phyloP scores from a whole-genome alignment of 2,113 vertebrate species.

The Pholis gunnellus region DNA sequence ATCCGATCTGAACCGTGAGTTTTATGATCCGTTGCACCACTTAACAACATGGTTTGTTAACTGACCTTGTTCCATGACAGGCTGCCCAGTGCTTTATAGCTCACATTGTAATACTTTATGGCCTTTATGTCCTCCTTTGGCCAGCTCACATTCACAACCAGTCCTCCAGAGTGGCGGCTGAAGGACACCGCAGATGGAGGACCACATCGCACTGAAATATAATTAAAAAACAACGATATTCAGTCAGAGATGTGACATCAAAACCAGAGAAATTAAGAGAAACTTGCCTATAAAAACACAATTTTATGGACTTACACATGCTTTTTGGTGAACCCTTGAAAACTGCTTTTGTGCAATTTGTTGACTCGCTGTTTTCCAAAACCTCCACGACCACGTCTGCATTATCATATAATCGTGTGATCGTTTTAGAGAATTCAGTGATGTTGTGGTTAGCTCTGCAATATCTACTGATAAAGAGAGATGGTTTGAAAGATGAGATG shows the following conservation, averaged over 20 bases:
- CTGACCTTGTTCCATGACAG: constrained; percentile 69
- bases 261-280: background rate
- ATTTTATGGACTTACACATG: constrained; percentile 58
- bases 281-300: background rate
- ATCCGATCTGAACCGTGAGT: too few relatives aligned
- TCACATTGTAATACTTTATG: constrained; percentile 54
- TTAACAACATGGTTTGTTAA: background rate
- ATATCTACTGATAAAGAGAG: fast-evolving
- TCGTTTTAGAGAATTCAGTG: fast-evolving
- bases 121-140: fast-evolving
- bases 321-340: constrained; percentile 56
- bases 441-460: background rate
- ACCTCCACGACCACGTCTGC: constrained; percentile 25
- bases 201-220: constrained; percentile 73
- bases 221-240: background rate
- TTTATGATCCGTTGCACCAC: too few relatives aligned
- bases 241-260: background rate
- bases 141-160: constrained; percentile 70
- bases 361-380: constrained; percentile 43
- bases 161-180: constrained; percentile 50
- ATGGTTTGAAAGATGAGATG: background rate
- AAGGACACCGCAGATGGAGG: constrained; percentile 55
- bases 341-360: constrained; percentile 63
- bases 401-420: fast-evolving
- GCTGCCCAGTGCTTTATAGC: constrained; percentile 55